phyloP scores from a whole-genome alignment of 2,113 vertebrate genomes.

The Phalacrocorax aristotelis region DNA sequence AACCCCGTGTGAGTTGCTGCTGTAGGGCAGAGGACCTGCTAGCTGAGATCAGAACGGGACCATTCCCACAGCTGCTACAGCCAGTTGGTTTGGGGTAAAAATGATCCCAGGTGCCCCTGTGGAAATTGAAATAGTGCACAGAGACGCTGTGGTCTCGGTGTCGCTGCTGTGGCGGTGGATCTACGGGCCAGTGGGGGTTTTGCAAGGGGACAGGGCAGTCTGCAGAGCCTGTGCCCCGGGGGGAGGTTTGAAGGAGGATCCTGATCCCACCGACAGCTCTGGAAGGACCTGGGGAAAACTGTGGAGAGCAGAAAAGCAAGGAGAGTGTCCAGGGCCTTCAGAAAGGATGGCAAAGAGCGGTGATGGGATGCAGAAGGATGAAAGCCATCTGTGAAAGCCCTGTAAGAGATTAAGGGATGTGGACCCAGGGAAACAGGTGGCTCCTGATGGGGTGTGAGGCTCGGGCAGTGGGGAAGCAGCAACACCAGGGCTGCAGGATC shows the following conservation, averaged over 20 bases:
- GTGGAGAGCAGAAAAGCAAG: neutral
- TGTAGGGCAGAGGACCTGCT: neutral
- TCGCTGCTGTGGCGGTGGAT: neutral
- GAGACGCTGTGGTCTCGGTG: neutral
- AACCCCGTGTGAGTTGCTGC: accelerated
- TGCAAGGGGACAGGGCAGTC: neutral
- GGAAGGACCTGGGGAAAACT: neutral
- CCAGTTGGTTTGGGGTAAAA: neutral
- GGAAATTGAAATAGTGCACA: neutral
- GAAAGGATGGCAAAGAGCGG: neutral
- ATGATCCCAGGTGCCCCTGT: neutral
- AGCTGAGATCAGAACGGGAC: neutral
- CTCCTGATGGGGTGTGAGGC: no score
- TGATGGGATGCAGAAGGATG: neutral
- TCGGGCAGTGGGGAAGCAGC: neutral
- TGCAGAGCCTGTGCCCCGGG: neutral
- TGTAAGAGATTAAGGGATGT: neutral
- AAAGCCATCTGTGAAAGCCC: neutral
- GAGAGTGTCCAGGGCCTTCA: neutral
- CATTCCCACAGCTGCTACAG: neutral
- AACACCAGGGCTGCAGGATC: neutral
- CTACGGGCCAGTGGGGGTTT: neutral
- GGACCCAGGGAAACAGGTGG: neutral
- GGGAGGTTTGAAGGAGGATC: neutral
- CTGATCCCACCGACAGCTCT: accelerated